phyloP scores from a whole-genome alignment of 2,888 invertebrate species.

The Tenodera sinensis region DNA sequence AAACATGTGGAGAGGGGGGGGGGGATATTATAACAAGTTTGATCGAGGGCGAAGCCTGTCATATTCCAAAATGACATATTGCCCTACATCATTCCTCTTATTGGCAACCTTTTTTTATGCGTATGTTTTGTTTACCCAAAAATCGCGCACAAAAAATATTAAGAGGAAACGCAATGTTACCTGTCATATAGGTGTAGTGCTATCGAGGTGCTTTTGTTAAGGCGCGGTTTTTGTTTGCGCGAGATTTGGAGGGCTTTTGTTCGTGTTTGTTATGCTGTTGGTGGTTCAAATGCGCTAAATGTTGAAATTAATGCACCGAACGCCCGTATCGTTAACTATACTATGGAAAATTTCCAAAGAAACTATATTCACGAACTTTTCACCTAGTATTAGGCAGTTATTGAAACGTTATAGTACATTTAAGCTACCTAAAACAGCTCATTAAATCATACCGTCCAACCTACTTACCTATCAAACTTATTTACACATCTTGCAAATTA shows the following conservation, averaged over 20 bases:
- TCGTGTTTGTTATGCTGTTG: not conserved
- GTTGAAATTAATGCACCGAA: not conserved
- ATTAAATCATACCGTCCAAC: too few relatives aligned
- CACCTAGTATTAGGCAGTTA: too few relatives aligned
- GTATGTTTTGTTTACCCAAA: not conserved
- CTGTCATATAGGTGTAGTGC: not conserved
- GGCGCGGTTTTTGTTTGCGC: not conserved
- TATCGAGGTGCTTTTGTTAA: not conserved
- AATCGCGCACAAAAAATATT: not conserved
- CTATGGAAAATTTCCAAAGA: too few relatives aligned
- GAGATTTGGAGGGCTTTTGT: not conserved
- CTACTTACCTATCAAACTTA: too few relatives aligned
- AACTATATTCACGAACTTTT: too few relatives aligned
- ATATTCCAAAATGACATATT: slow-evolving; percentile 12
- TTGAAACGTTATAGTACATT: too few relatives aligned
- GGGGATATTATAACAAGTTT: slow-evolving; percentile 2
- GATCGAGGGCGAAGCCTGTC: slow-evolving; percentile 10
- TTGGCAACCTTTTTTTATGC: not conserved
- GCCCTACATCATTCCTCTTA: not conserved
- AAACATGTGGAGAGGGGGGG: not conserved
- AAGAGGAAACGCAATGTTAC: not conserved
- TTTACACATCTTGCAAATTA: too few relatives aligned
- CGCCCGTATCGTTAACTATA: too few relatives aligned
- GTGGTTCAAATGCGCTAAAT: not conserved
- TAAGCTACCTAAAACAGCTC: too few relatives aligned